These are phyloP conservation scores for Dendrolimus houi DNA, from an alignment of 2,888 invertebrate genomes.

Conservation along the genomic window DNA sequence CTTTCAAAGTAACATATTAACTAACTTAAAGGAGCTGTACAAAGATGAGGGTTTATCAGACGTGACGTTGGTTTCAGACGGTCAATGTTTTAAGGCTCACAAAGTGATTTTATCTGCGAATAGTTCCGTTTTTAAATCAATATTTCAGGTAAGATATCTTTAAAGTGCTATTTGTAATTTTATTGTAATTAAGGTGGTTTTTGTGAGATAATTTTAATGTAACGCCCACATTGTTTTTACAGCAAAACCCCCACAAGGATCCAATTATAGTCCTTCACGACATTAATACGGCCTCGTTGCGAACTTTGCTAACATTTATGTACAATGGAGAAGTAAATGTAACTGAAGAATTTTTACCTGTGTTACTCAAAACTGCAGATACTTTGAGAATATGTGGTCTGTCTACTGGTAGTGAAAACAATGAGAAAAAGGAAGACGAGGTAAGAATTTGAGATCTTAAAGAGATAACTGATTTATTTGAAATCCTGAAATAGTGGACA, in stretches of 20 bases:
- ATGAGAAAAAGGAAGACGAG: conserved; percentile 59
- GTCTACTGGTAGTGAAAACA: conserved; percentile 72
- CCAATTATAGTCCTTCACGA: conserved; percentile 85
- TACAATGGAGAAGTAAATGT: conserved; percentile 86
- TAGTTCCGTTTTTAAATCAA: conserved; percentile 79
- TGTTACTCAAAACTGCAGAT: conserved; percentile 81
- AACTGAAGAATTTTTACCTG: conserved; percentile 81
- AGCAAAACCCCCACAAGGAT: conserved; percentile 85
- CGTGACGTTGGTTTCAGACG: conserved; percentile 81
- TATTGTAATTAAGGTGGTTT: conserved; percentile 8
- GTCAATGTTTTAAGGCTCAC: conserved; percentile 80
- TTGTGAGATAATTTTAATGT: conserved; percentile 17
- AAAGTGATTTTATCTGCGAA: conserved; percentile 82
- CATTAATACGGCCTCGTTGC: conserved; percentile 80
- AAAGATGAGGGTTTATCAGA: conserved; percentile 81
- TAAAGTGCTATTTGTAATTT: neutral
- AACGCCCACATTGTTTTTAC: conserved; percentile 60
- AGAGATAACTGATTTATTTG: neutral
- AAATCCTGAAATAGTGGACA: too few relatives aligned
- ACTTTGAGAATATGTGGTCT: conserved; percentile 81
- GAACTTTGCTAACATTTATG: conserved; percentile 81
- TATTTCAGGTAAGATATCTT: conserved; percentile 71
- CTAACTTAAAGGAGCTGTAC: conserved; percentile 79
- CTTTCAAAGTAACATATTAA: conserved; percentile 79
- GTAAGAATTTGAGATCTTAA: conserved; percentile 21